phyloP scores from a whole-genome alignment of 1,140 invertebrate genomes.

The Linepithema humile region DNA sequence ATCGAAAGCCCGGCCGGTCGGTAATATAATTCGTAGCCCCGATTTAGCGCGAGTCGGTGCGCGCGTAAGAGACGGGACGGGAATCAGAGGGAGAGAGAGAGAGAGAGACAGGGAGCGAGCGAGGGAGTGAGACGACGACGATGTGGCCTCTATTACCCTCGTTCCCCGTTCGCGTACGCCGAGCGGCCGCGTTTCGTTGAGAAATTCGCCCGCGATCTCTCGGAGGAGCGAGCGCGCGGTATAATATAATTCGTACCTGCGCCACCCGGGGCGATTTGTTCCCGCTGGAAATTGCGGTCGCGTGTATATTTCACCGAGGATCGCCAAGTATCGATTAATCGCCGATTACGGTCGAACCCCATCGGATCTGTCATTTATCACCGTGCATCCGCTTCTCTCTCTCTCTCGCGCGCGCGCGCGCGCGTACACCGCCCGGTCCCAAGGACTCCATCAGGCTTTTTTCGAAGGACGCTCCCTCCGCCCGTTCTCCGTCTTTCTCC shows the following conservation, averaged over 20 bases:
- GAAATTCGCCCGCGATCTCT: conserved; percentile 41
- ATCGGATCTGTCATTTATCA: conserved; percentile 60
- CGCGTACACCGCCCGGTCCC: conserved; percentile 8
- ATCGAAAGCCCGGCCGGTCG: conserved; percentile 47
- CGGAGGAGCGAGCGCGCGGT: neutral
- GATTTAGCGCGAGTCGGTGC: conserved; percentile 43
- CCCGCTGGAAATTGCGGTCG: conserved; percentile 56
- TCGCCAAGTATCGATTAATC: conserved; percentile 47
- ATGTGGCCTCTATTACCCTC: neutral
- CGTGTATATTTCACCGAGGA: conserved; percentile 60
- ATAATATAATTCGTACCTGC: conserved; percentile 58
- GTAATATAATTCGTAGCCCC: conserved; percentile 53
- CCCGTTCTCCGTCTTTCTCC: conserved; percentile 2
- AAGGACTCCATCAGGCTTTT: conserved; percentile 59
- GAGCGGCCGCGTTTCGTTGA: conserved; percentile 37
- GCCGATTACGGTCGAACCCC: conserved; percentile 52
- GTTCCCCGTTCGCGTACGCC: neutral
- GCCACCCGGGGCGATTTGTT: conserved; percentile 55
- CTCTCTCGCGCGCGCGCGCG: conserved; percentile 39
- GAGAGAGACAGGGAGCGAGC: neutral
- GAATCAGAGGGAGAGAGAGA: neutral
- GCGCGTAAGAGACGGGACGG: neutral
- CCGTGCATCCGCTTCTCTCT: conserved; percentile 44
- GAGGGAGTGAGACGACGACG: neutral
- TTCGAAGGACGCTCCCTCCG: conserved; percentile 21